A percentile compares a stretch with the other conserved stretches of the same genome.
phyloP scores from a whole-genome alignment of 2,888 invertebrate species.

The Cheilosia pagana region DNA sequence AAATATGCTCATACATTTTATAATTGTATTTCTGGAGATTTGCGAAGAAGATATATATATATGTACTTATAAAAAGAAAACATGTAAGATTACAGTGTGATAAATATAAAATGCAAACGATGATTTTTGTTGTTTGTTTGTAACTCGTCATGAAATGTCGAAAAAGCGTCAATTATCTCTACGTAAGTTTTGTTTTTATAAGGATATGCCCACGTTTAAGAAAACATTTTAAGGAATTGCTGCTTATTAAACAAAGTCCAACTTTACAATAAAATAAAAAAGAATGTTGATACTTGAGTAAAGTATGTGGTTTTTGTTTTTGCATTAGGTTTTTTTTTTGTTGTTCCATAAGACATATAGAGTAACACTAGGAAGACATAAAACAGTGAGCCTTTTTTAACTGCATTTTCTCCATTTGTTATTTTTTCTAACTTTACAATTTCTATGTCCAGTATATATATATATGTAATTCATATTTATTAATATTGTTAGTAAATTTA shows the following conservation, averaged over 20 bases:
- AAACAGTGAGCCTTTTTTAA: slow-evolving; percentile 66
- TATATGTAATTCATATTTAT: slow-evolving; percentile 56
- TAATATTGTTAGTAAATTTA: slow-evolving; percentile 55
- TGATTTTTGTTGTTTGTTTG: slow-evolving; percentile 37
- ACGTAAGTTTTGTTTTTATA: slow-evolving; percentile 33
- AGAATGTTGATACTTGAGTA: slow-evolving; percentile 21
- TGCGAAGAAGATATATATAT: slow-evolving; percentile 42
- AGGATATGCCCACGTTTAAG: slow-evolving; percentile 60
- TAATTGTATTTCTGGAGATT: slow-evolving; percentile 45
- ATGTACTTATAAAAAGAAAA: slow-evolving; percentile 30
- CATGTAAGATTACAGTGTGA: slow-evolving; percentile 55
- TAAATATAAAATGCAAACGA: slow-evolving; percentile 58
- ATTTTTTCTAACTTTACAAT: slow-evolving; percentile 39
- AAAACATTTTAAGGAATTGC: slow-evolving; percentile 20
- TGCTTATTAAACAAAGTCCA: slow-evolving; percentile 7
- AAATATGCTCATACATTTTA: slow-evolving; percentile 22
- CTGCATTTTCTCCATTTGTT: slow-evolving; percentile 39
- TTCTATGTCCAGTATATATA: slow-evolving; percentile 50
- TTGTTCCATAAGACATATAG: slow-evolving; percentile 71
- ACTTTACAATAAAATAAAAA: slow-evolving; percentile 12
- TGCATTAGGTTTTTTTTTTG: slow-evolving; percentile 45
- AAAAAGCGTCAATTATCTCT: slow-evolving; percentile 64
- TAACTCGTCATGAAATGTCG: slow-evolving; percentile 22
- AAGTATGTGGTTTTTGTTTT: slow-evolving; percentile 24
- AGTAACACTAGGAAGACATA: slow-evolving; percentile 72